Conservation (phyloP, 1,140 invertebrate genomes). For the Helicoverpa armigera region DNA sequence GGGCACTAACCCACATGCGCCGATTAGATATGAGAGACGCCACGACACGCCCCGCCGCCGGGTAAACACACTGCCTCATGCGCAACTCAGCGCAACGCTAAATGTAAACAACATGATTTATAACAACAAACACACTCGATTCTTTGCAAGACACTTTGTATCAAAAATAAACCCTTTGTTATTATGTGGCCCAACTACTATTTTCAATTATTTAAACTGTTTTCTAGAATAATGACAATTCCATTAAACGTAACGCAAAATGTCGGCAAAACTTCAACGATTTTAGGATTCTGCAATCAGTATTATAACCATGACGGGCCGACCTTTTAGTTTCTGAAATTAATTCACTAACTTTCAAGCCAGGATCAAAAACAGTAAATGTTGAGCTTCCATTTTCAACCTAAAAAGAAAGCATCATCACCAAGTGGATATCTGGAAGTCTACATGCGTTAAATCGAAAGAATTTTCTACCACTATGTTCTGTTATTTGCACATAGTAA, state of each 20-base stretch:
- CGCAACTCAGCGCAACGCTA: slow-evolving; percentile 30
- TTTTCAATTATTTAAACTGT: slow-evolving; percentile 22
- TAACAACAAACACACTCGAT: slow-evolving; percentile 35
- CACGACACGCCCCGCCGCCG: slow-evolving; percentile 58
- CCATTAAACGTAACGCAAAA: slow-evolving; percentile 51
- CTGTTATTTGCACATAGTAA: slow-evolving; percentile 32
- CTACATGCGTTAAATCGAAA: too few relatives aligned
- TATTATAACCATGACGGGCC: too few relatives aligned
- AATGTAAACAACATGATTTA: slow-evolving; percentile 43
- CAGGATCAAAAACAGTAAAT: too few relatives aligned
- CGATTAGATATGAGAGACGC: slow-evolving; percentile 77
- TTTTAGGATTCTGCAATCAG: slow-evolving; percentile 8
- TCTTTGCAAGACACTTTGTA: slow-evolving; percentile 30
- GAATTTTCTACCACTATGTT: background rate
- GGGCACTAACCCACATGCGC: slow-evolving; percentile 82
- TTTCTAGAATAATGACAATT: slow-evolving; percentile 29
- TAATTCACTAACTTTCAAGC: too few relatives aligned
- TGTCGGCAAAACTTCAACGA: slow-evolving; percentile 57
- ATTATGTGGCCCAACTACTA: background rate
- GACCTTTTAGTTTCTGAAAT: too few relatives aligned
- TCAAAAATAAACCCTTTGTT: slow-evolving; percentile 12
- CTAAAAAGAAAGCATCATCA: too few relatives aligned
- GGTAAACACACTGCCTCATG: slow-evolving; percentile 65
- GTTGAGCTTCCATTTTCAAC: too few relatives aligned
- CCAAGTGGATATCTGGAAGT: too few relatives aligned